phyloP scores from a whole-genome alignment of 2,888 invertebrate species.

The Hemaris fuciformis region DNA sequence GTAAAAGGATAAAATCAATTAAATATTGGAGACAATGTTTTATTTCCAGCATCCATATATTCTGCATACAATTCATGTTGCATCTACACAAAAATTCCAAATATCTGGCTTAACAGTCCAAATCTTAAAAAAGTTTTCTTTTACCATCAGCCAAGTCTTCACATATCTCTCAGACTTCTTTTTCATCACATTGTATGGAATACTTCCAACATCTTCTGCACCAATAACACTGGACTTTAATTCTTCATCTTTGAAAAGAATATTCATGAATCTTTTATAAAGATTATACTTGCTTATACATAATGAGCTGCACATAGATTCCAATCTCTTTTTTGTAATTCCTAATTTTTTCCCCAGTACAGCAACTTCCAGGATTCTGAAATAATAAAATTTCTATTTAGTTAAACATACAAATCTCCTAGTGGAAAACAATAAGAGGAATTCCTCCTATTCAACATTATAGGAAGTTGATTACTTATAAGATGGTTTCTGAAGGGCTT shows the following conservation, averaged over 20 bases:
- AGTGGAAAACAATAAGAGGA: too few relatives aligned
- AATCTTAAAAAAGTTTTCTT: slow-evolving; percentile 70
- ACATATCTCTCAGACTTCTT: slow-evolving; percentile 46
- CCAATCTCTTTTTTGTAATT: slow-evolving; percentile 84
- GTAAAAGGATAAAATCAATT: too few relatives aligned
- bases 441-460: too few relatives aligned
- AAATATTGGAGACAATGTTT: not conserved
- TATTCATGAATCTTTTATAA: slow-evolving; percentile 67
- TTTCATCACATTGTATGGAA: slow-evolving; percentile 68
- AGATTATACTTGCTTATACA: slow-evolving; percentile 80
- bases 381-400: slow-evolving; percentile 23
- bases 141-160: slow-evolving; percentile 67
- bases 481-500: too few relatives aligned
- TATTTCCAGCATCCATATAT: not conserved
- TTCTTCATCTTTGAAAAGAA: slow-evolving; percentile 51
- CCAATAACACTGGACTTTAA: slow-evolving; percentile 37
- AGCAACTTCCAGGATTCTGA: slow-evolving; percentile 85
- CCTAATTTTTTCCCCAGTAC: slow-evolving; percentile 91
- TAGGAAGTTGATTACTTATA: too few relatives aligned
- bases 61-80: slow-evolving; percentile 21
- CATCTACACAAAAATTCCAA: slow-evolving; percentile 58
- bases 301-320: slow-evolving; percentile 63
- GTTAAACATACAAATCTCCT: too few relatives aligned
- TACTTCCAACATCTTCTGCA: slow-evolving; percentile 28
- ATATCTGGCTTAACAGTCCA: slow-evolving; percentile 82